Evolutionary conservation across 2,113 vertebrate species (phyloP), one percentile per base, ranked within the genome.

Genomic region (Phoxinus phoxinus): DNA sequence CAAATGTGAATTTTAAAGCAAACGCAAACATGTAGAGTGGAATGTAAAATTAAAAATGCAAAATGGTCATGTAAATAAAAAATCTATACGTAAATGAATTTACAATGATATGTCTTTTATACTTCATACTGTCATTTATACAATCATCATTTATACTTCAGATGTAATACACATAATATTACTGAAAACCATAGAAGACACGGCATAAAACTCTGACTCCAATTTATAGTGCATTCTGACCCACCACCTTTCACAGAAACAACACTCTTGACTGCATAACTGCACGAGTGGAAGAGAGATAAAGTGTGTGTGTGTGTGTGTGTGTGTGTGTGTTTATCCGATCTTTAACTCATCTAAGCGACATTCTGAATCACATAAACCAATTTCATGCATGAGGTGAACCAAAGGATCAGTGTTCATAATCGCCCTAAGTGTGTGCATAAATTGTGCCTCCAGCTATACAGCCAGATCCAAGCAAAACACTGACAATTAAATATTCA

Each of bases 341-440:
- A 81, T 63, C 63, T 46, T 78, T 53, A 86, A 82, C 88, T 77
- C 63, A 83, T 86, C 83, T 78, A 84, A 88, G 65, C 19, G 65
- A 84, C 85, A 84, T 81, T 82, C 74, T 65, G 81, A 86, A 84
- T 86, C 88, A 59, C 86, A 84, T 86, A 88, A 88, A 86, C 73
- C 85, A 86, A 89, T 89, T 89, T 88, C 89, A 89, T 32, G 86
- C 85, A 89, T 88, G 86, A 89, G 73, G 41, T 37, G 30, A 59
- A 67, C 73, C 67, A 83, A 86, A 79, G 77, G 77, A 88, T 74
- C 44, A 48, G 61, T 82, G 87, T 86, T 76, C 87, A 87, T 75
- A 84, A 85, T 83, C 58, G 80, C 41, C 17, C 23, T 6, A 81
- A 44, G 35, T 12, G 35, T 81, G 37, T 46, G 78, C 10, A 59